These are phyloP conservation scores for Anthophora plumipes DNA, from an alignment of 2,888 invertebrate genomes.

Conservation along the genomic window DNA sequence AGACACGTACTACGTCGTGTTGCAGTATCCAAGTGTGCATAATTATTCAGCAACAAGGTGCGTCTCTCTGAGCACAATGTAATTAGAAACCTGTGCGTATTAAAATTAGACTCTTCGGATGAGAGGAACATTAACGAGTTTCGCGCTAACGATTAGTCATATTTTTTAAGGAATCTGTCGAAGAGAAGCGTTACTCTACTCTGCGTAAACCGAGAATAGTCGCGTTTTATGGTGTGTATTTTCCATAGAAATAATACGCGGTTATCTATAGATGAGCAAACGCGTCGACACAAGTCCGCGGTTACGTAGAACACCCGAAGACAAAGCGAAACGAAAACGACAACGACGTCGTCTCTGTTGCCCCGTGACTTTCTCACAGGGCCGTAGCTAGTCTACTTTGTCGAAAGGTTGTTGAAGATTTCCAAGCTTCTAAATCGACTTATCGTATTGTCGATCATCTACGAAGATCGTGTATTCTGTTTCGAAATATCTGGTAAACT, in stretches of 20 bases:
- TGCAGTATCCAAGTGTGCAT: slow-evolving; percentile 19
- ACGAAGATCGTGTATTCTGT: background rate
- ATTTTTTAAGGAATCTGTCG: background rate
- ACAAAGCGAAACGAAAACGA: slow-evolving; percentile 62
- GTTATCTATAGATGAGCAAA: background rate
- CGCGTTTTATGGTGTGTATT: background rate
- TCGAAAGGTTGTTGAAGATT: background rate
- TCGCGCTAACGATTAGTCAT: background rate
- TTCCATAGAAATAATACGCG: slow-evolving; percentile 17
- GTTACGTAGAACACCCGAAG: slow-evolving; percentile 31
- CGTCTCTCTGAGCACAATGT: slow-evolving; percentile 12
- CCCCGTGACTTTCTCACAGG: slow-evolving; percentile 48
- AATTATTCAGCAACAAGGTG: slow-evolving; percentile 28
- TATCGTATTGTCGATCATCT: background rate
- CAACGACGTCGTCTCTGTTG: slow-evolving; percentile 37
- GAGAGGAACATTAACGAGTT: background rate
- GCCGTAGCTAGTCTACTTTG: slow-evolving; percentile 18
- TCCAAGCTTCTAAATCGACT: too few species aligned
- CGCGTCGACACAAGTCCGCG: background rate
- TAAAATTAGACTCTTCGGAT: slow-evolving; percentile 6
- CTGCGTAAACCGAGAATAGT: background rate
- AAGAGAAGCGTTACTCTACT: background rate
- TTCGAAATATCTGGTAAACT: background rate
- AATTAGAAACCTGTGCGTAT: slow-evolving; percentile 33
- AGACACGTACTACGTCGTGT: slow-evolving; percentile 34